phyloP scores from a whole-genome alignment of 1,140 invertebrate genomes.

The Lordiphosa stackelbergi region DNA sequence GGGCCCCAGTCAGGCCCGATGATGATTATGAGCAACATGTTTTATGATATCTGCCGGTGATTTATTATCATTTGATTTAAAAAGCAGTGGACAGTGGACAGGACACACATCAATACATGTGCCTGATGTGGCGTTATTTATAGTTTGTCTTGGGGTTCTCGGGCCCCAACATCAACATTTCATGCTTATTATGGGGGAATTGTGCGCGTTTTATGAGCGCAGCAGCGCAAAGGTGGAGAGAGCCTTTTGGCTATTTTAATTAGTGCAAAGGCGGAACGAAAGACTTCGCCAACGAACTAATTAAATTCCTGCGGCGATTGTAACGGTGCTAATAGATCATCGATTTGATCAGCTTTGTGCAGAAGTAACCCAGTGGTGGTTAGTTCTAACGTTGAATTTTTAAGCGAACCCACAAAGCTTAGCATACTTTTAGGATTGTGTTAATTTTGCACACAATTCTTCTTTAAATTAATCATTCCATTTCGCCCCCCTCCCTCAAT shows the following conservation, averaged over 20 bases:
- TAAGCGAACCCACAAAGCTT: background rate
- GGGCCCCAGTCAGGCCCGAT: slow-evolving; percentile 2
- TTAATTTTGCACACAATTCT: background rate
- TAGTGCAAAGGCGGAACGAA: slow-evolving; percentile 33
- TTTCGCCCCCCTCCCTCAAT: too few relatives aligned
- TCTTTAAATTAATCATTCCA: too few relatives aligned
- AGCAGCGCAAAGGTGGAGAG: slow-evolving; percentile 44
- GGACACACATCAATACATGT: slow-evolving; percentile 62
- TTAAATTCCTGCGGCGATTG: slow-evolving; percentile 7
- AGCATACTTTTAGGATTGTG: slow-evolving; percentile 43
- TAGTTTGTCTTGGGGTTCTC: slow-evolving; percentile 44
- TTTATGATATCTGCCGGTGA: slow-evolving; percentile 77
- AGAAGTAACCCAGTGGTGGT: background rate
- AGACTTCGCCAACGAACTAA: slow-evolving; percentile 36
- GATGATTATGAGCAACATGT: slow-evolving; percentile 73
- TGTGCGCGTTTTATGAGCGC: slow-evolving; percentile 65
- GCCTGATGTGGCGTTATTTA: slow-evolving; percentile 58
- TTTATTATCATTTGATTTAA: slow-evolving; percentile 77
- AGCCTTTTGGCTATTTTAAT: slow-evolving; percentile 64
- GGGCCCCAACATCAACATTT: slow-evolving; percentile 33
- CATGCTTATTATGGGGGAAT: slow-evolving; percentile 66
- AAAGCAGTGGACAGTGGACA: slow-evolving; percentile 63
- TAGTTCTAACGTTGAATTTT: too few relatives aligned
- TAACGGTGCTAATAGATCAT: too few relatives aligned
- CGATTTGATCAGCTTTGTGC: slow-evolving; percentile 11